Base-by-base conservation (phyloP, 92 coral and sea anemone species). In the Hydrozoanthus gracilis region DNA sequence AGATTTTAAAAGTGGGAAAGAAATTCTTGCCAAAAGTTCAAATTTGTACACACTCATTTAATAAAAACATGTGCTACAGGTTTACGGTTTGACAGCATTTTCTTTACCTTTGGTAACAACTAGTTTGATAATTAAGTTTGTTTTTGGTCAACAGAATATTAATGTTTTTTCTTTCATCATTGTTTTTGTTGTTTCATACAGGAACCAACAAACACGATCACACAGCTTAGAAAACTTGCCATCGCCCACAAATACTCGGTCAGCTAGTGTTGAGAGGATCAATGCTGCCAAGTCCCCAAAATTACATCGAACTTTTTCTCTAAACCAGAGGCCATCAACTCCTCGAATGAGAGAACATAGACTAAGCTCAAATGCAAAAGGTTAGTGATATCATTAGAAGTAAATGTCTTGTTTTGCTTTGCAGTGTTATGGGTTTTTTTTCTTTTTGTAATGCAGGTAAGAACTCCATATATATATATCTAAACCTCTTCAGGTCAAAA, bases 301-400 rank as follows among this genome's bases (percentile, higher is more conserved):
- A 67, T 83, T 94, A 62, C 95, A 94, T 55, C 90, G 98, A 68
- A 89, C 98, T 3, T 84, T 92, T 92, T 94, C 98, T 68, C 85
- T 94, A 44, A 92, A 89, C 72, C 95, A 94, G 66, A 88, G 94
- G 67, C 93, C 98, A 13, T 90, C 95, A 49, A 75, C 79, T 16
- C 98, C 98, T 51, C 88, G 95, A 47, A 70, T 86, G 51, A 92
- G 92, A 45, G 98, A 94, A 83, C 92, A 94, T 72, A 89, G 98
- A 88, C 86, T 90, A 50, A 94, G 98, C 71, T 87, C 91, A 20
- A 92, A 86, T 64, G 90, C 83, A 72, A 91, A 79, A 93, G 96
- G 96, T 93, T 27, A 27, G 39, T 27, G 39, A 27, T 27, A 0
- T 27, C 39, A 27, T 27, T 27, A 27, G 39, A 27, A 27, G 39